Evolutionary conservation across 1,140 invertebrate species (phyloP).

Genomic region (Melipona quadrifasciata): DNA sequence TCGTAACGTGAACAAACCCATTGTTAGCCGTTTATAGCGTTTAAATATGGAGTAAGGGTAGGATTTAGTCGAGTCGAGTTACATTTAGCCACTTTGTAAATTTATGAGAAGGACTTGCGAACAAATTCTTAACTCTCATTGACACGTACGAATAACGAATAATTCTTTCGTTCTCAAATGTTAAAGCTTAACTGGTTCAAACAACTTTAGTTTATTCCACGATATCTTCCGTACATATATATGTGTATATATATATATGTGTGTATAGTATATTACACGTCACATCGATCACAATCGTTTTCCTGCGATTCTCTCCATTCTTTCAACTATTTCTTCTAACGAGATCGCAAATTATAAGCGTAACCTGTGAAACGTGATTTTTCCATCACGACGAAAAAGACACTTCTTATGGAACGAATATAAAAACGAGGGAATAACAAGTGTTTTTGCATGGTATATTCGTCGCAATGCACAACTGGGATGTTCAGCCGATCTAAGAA

Average conservation of each 20-base stretch:
- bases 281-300: no score
- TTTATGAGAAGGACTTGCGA: background rate
- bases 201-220: no score
- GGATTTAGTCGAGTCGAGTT: background rate
- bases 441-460: background rate
- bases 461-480: background rate
- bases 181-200: no score
- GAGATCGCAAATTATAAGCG: constrained; percentile 4
- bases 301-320: background rate
- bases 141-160: no score
- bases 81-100: background rate
- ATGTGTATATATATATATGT: no score
- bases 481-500: no score
- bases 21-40: background rate
- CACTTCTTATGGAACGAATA: no score
- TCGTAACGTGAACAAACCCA: background rate
- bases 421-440: constrained; percentile 5
- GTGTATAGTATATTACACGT: no score
- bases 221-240: no score
- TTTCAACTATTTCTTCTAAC: background rate
- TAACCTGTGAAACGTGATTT: background rate
- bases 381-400: background rate
- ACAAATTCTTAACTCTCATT: background rate
- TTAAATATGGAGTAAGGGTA: background rate
- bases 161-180: no score